Evolutionary conservation across 2,888 invertebrate species (phyloP), one percentile per base, ranked within the genome.

Genomic region (Suillia variegata): DNA sequence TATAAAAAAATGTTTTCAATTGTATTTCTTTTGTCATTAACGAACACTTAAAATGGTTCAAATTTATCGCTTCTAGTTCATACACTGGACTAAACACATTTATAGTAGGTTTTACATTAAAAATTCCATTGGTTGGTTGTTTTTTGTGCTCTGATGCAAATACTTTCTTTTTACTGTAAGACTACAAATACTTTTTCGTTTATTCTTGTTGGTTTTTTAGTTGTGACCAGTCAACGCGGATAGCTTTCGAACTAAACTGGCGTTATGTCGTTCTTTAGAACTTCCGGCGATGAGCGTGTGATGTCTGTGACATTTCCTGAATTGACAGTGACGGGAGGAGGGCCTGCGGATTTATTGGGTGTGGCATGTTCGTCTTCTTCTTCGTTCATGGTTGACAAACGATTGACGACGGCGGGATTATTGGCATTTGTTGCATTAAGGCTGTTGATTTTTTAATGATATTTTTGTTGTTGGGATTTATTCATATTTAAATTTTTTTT

Each of bases 311-410:
- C 48, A 21, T 20, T 52, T 13, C 34, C 34, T 5, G 26, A 26
- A 26, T 26, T 62, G 5, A 69, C 51, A 17, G 67, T 62, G 66
- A 62, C 68, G 68, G 50, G 65, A 62, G 68, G 50, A 61, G 38
- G 57, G 62, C 58, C 47, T 64, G n/a, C 17, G 57, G 48, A n/a
- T 18, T 53, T 47, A 33, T 15, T 24, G 47, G 57, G 21, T 17
- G 57, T 62, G 1, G 42, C n/a, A 57, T 47, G 58, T 49, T 62
- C 91, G 79, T 92, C 92, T 67, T 94, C 93, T 64, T 91, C 92
- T 81, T 94, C 93, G 63, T 88, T 88, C 93, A 94, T 94, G 31
- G 91, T 92, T 21, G 94, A 92, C 45, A 94, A 84, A 64, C 93
- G 86, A 72, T 70, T 73, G 58, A 68, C 69, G 20, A 68, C 68